Evolutionary conservation across 1,140 invertebrate genomes (phyloP).

Genomic region (Pseudomyrmex gracilis): DNA sequence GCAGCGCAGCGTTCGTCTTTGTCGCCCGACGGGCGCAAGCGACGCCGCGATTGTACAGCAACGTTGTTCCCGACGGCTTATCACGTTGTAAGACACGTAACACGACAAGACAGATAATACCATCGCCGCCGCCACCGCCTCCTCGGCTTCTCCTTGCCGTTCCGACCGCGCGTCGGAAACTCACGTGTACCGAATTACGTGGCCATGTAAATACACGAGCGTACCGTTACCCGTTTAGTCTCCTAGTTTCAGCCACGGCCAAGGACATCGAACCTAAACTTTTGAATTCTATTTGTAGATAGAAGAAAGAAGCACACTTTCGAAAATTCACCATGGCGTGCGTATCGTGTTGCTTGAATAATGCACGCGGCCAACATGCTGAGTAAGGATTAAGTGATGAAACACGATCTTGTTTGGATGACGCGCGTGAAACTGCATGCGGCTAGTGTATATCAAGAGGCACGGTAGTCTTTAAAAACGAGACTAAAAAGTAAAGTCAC

Average conservation of each 20-base stretch:
- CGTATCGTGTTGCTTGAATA: constrained; percentile 25
- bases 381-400: constrained; percentile 21
- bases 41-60: constrained; percentile 48
- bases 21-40: constrained; percentile 30
- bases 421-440: not conserved
- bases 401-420: constrained; percentile 24
- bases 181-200: constrained; percentile 74
- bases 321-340: not conserved
- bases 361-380: not conserved
- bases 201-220: constrained; percentile 63
- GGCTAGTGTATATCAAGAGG: not conserved
- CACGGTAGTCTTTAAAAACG: too few relatives aligned
- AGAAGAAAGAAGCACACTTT: constrained; percentile 30
- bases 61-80: constrained; percentile 71
- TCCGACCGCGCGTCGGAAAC: not conserved
- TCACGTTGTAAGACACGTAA: constrained; percentile 79
- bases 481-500: too few relatives aligned
- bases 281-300: constrained; percentile 63
- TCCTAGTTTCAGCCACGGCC: constrained; percentile 50
- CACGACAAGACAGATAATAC: constrained; percentile 73
- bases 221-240: constrained; percentile 68
- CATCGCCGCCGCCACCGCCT: constrained; percentile 42
- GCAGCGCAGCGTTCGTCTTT: constrained; percentile 50
- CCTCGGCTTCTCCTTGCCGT: constrained; percentile 21
- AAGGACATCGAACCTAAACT: constrained; percentile 64